These are phyloP conservation scores for Pseudomyrmex sp. DNA, from an alignment of 1,140 invertebrate species.

Conservation along the genomic window DNA sequence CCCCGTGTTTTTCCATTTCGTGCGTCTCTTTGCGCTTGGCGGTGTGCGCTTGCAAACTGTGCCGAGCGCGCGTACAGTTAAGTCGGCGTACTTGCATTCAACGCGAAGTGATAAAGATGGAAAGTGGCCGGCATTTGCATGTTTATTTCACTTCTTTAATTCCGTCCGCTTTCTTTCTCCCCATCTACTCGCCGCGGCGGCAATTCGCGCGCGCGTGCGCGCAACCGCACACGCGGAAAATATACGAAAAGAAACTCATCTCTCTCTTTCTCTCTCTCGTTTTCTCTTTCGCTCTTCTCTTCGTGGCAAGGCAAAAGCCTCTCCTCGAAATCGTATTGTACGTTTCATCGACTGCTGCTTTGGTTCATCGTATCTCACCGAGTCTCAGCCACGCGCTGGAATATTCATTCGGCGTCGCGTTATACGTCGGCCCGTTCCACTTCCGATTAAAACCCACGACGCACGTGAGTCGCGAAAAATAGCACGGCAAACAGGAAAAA, in stretches of 20 bases:
- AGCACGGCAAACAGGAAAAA: not conserved
- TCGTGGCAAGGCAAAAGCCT: conserved; percentile 7
- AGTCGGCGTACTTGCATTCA: conserved; percentile 68
- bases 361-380: not conserved
- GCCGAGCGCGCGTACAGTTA: conserved; percentile 21
- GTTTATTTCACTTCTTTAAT: conserved; percentile 78
- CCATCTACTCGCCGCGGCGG: not conserved
- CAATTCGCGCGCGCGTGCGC: conserved; percentile 5
- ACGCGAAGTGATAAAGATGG: conserved; percentile 77
- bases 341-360: not conserved
- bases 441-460: not conserved
- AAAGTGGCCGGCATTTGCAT: conserved; percentile 77
- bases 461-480: not conserved
- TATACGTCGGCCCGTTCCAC: conserved; percentile 10
- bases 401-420: conserved; percentile 31
- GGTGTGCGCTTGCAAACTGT: conserved; percentile 17
- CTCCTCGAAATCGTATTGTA: conserved; percentile 10
- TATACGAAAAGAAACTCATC: conserved; percentile 9
- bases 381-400: not conserved
- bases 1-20: conserved; percentile 36
- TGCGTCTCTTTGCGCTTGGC: not conserved
- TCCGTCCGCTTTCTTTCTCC: conserved; percentile 39
- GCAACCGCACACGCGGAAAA: conserved; percentile 4
- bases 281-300: too few relatives aligned
- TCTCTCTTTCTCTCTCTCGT: not conserved